These are phyloP conservation scores for Limnodromus scolopaceus DNA, from an alignment of 2,797 vertebrate species.

Conservation along the genomic window DNA sequence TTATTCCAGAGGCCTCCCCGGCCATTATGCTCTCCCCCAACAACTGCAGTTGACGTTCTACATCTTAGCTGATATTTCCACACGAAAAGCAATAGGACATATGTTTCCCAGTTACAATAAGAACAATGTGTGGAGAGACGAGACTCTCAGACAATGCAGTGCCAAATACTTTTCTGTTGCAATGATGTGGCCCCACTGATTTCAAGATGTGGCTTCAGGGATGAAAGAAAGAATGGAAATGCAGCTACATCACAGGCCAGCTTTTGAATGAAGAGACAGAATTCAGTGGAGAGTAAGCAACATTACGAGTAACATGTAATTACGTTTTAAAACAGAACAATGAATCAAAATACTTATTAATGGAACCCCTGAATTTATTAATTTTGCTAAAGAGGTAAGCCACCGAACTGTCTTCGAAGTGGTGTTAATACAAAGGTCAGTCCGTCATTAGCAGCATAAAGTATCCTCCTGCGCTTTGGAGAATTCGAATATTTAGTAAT, in stretches of 20 bases:
- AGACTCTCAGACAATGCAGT: not conserved
- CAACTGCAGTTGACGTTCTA: not conserved
- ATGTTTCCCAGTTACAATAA: slow-evolving; percentile 31
- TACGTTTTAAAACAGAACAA: slow-evolving; percentile 6
- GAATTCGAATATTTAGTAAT: not conserved
- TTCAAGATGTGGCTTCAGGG: slow-evolving; percentile 56
- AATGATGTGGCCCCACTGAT: slow-evolving; percentile 23
- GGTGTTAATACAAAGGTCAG: slow-evolving; percentile 57
- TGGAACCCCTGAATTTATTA: slow-evolving; percentile 37
- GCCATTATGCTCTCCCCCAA: not conserved
- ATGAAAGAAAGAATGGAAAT: slow-evolving; percentile 32
- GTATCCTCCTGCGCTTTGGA: slow-evolving; percentile 15
- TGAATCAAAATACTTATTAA: slow-evolving; percentile 39
- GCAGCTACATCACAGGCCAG: not conserved
- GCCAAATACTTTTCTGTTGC: slow-evolving; percentile 6
- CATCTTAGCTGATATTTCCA: slow-evolving; percentile 4
- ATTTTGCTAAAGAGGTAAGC: slow-evolving; percentile 53
- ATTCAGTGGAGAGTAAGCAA: not conserved
- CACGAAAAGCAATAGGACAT: not conserved
- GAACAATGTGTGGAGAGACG: not conserved
- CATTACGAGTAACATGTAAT: not conserved
- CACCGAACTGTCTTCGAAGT: slow-evolving; percentile 23
- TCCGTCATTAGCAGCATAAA: slow-evolving; percentile 24
- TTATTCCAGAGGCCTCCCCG: not conserved
- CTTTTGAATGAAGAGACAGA: slow-evolving; percentile 1